Base-by-base conservation (phyloP, 2,797 vertebrate genomes). In the Argyrosomus regius region DNA sequence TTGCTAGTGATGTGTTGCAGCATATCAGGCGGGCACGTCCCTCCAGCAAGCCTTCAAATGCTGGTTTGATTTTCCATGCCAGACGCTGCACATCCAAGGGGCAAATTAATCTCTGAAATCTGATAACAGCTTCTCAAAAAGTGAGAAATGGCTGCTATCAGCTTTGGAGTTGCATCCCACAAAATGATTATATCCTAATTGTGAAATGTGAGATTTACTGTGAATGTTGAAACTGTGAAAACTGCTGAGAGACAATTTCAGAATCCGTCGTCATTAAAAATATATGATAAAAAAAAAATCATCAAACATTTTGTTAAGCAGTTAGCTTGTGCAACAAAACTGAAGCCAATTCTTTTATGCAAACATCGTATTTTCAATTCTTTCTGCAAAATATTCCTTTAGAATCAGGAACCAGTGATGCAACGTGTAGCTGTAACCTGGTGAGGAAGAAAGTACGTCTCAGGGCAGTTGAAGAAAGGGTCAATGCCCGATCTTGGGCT, bases 21-120 rank as follows among this genome's bases (percentile, higher is more conserved):
- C 86, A 80, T 85, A 88, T 88, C 77, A 69, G 56, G 72, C 80
- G 20, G 57, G 56, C 78, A 61, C 70, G 79, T 86, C 80, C 87
- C 84, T 83, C 64, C 82, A 89, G 88, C 77, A 61, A 76, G 79
- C 69, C 76, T 88, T 86, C 75, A 88, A 78, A 86, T 79, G 26
- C 70, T 71, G 81, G 80, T 84, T 86, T 86, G 83, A 91, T 87
- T 89, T 81, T 78, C 70, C 71, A 83, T 70, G 83, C 77, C 89
- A 90, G 78, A 63, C 66, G 46, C 50, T 65, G 61, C 43, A 86
- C 76, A 70, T 86, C 89, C 77, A 57, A 81, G 63, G 61, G 86
- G 80, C 72, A 80, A 81, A 86, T 89, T 85, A 78, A 85, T 88
- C 81, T 87, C 49, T 3, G 69, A 71, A 73, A 92, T 87, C 85